phyloP scores from a whole-genome alignment of 2,888 invertebrate genomes.

The Melanostoma scalare region DNA sequence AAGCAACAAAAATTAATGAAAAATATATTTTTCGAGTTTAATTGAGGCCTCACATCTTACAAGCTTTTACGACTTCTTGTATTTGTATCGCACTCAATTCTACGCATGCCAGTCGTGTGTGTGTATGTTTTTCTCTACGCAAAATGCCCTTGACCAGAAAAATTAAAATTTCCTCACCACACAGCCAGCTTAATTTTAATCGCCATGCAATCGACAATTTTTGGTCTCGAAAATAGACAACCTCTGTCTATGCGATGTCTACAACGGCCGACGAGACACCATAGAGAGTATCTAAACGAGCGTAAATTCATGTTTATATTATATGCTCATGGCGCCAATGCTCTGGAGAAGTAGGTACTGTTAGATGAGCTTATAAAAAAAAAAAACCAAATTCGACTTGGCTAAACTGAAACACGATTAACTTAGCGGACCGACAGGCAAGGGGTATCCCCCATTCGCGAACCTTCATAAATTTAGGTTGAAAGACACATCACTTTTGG shows the following conservation, averaged over 20 bases:
- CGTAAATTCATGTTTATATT: slow-evolving; percentile 12
- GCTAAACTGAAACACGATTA: slow-evolving; percentile 53
- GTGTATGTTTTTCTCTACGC: slow-evolving; percentile 28
- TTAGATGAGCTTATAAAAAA: slow-evolving; percentile 7
- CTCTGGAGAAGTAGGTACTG: slow-evolving; percentile 2
- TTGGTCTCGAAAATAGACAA: slow-evolving; percentile 44
- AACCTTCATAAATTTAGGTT: slow-evolving; percentile 67
- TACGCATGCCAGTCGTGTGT: not conserved
- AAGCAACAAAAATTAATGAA: slow-evolving; percentile 21
- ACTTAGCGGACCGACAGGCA: slow-evolving; percentile 7
- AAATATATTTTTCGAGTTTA: slow-evolving; percentile 17
- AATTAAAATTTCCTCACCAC: slow-evolving; percentile 39
- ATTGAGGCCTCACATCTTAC: slow-evolving; percentile 1
- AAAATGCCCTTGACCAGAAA: slow-evolving; percentile 62
- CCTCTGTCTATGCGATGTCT: slow-evolving; percentile 66
- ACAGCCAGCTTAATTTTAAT: slow-evolving; percentile 40
- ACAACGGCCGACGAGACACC: slow-evolving; percentile 21
- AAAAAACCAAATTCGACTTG: slow-evolving; percentile 39
- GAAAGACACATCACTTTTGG: slow-evolving; percentile 35
- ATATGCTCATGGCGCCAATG: slow-evolving; percentile 28
- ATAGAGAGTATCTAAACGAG: slow-evolving; percentile 22
- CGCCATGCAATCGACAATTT: slow-evolving; percentile 57
- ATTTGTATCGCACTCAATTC: too few relatives aligned
- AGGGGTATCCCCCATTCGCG: slow-evolving; percentile 3
- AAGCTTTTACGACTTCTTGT: not conserved